Evolutionary conservation across 1,140 invertebrate genomes (phyloP), one percentile per base, ranked within the genome.

Genomic region (Agrilus planipennis): DNA sequence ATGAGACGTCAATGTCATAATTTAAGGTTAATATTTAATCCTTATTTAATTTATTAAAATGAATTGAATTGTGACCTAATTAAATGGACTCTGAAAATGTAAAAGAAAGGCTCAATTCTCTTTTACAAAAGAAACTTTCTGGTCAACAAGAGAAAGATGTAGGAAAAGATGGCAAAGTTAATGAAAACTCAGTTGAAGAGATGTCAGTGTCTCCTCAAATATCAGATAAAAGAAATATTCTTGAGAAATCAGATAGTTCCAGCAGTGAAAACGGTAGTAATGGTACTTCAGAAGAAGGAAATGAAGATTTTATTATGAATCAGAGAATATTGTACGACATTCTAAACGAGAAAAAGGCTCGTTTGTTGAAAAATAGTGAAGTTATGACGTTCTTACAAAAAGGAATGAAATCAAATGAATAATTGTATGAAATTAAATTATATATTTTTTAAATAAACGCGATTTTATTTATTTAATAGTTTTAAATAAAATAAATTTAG

Each of bases 21-120:
- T n/a, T n/a, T n/a, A n/a, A n/a, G n/a, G n/a, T n/a, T n/a, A n/a
- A n/a, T n/a, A n/a, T n/a, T n/a, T n/a, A n/a, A n/a, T n/a, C n/a
- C n/a, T n/a, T n/a, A n/a, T n/a, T n/a, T n/a, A n/a, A n/a, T n/a
- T n/a, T n/a, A n/a, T n/a, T n/a, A n/a, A n/a, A n/a, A n/a, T n/a
- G n/a, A n/a, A n/a, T n/a, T n/a, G n/a, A n/a, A n/a, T n/a, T n/a
- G n/a, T n/a, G n/a, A n/a, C n/a, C n/a, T n/a, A n/a, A n/a, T n/a
- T n/a, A n/a, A n/a, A 41, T 45, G 38, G 44, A 45, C 12, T 19
- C 23, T 19, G 43, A 45, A 32, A 41, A 45, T 22, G 44, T 45
- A 20, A 41, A 36, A 23, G 44, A 42, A 36, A 32, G 39, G 2
- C 30, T 45, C 3, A 45, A 41, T 41, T 22, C 32, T 4, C 34